Percentiles rank a stretch among this genome's conserved stretches.
These are phyloP conservation scores for Neosilurus hyrtlii DNA, from an alignment of 2,797 vertebrate genomes.

Conservation along the genomic window DNA sequence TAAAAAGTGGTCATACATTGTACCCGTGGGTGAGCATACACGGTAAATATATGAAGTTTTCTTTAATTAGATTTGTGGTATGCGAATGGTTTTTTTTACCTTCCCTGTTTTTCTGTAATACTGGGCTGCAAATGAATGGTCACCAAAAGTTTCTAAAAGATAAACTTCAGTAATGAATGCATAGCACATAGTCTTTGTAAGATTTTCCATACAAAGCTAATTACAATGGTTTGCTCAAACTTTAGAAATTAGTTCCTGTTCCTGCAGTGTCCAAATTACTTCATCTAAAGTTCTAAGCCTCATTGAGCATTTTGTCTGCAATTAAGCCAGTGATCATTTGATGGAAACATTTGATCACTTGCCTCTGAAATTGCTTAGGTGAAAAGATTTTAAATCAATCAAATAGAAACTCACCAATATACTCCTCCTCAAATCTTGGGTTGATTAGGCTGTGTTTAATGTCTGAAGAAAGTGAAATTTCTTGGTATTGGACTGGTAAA, in stretches of 20 bases:
- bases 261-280: conserved; percentile 27
- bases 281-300: conserved; percentile 23
- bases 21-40: background rate
- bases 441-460: conserved; percentile 8
- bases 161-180: conserved; percentile 14
- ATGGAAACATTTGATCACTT: conserved; percentile 40
- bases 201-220: conserved; percentile 38
- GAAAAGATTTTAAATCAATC: conserved; percentile 18
- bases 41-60: background rate
- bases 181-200: background rate
- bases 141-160: background rate
- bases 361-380: conserved; percentile 41
- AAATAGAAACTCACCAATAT: conserved; percentile 24
- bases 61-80: background rate
- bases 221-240: conserved; percentile 35
- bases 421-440: background rate
- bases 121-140: background rate
- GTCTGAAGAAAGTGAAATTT: conserved; percentile 4
- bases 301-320: conserved; percentile 26
- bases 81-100: background rate
- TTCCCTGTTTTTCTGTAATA: background rate
- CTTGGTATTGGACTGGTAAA: conserved; percentile 9
- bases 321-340: conserved; percentile 20
- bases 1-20: too few species aligned
- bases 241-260: conserved; percentile 28